Evolutionary conservation across 2,888 invertebrate genomes (phyloP).

Genomic region (Parnassius orleans): DNA sequence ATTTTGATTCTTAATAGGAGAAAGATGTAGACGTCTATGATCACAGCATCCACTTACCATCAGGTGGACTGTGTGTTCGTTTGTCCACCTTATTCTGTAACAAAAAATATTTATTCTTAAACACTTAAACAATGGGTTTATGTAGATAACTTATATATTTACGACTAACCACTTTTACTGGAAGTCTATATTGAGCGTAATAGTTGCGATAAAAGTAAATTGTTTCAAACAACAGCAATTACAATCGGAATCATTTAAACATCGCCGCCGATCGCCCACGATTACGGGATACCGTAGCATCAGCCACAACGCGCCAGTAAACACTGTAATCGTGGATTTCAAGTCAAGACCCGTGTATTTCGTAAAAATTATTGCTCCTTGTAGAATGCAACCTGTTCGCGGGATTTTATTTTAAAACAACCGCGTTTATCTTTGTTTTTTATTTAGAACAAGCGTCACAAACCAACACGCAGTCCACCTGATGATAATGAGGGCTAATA

Average conservation of each 20-base stretch:
- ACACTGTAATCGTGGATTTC: slow-evolving; percentile 13
- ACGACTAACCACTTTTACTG: neutral
- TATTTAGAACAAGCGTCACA: neutral
- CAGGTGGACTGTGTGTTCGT: too few species aligned
- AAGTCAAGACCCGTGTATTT: neutral
- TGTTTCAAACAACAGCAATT: slow-evolving; percentile 19
- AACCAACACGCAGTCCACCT: too few species aligned
- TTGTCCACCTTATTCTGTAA: too few species aligned
- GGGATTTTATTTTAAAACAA: too few species aligned
- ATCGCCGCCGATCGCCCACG: neutral
- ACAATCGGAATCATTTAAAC: slow-evolving; percentile 20
- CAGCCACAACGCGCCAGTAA: slow-evolving; percentile 3
- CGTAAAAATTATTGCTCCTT: slow-evolving; percentile 1
- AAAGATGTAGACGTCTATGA: too few species aligned
- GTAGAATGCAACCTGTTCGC: too few species aligned
- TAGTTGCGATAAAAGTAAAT: slow-evolving; percentile 9
- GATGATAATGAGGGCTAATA: too few species aligned
- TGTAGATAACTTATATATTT: too few species aligned
- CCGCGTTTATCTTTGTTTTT: neutral
- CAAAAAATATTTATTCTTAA: too few species aligned
- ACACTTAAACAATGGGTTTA: too few species aligned
- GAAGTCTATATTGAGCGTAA: neutral
- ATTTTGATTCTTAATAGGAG: too few species aligned
- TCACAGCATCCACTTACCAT: too few species aligned
- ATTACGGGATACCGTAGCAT: neutral